phyloP scores from a whole-genome alignment of 2,113 vertebrate species.

The Xenopus laevis region DNA sequence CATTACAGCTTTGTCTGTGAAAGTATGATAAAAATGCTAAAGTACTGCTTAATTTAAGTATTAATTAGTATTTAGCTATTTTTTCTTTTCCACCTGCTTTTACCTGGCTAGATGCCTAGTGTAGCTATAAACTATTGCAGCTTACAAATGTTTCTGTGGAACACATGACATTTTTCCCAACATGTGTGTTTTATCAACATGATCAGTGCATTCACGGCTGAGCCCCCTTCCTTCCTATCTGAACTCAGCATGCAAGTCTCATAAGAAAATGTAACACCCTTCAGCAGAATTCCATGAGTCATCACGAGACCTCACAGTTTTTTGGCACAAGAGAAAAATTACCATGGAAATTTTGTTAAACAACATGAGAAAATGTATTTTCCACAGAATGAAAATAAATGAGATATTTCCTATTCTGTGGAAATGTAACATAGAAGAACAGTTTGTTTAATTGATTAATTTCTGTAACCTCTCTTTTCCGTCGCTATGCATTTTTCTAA shows the following conservation, averaged over 20 bases:
- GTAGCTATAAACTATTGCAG: neutral
- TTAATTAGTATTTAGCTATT: too few relatives aligned
- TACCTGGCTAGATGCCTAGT: neutral
- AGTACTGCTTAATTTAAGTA: too few relatives aligned
- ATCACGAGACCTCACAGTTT: neutral
- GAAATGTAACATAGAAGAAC: too few relatives aligned
- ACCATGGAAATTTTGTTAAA: neutral
- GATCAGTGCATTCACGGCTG: slow-evolving; percentile 2
- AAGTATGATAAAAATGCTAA: too few relatives aligned
- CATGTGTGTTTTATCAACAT: slow-evolving; percentile 15
- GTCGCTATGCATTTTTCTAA: too few relatives aligned
- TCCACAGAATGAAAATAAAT: neutral
- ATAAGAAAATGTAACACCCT: slow-evolving; percentile 16
- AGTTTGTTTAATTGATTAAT: too few relatives aligned
- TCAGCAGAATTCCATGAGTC: neutral
- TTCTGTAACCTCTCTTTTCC: too few relatives aligned
- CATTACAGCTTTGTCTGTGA: too few relatives aligned
- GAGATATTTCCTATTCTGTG: too few relatives aligned
- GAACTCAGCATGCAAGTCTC: neutral
- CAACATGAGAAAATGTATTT: neutral
- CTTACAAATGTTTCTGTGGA: neutral
- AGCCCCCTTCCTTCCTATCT: slow-evolving; percentile 20
- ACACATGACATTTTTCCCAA: slow-evolving; percentile 14
- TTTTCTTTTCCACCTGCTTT: slow-evolving; percentile 9
- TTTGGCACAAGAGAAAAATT: neutral